Evolutionary conservation across 2,797 vertebrate genomes (phyloP).

Genomic region (Manis crassicaudata): DNA sequence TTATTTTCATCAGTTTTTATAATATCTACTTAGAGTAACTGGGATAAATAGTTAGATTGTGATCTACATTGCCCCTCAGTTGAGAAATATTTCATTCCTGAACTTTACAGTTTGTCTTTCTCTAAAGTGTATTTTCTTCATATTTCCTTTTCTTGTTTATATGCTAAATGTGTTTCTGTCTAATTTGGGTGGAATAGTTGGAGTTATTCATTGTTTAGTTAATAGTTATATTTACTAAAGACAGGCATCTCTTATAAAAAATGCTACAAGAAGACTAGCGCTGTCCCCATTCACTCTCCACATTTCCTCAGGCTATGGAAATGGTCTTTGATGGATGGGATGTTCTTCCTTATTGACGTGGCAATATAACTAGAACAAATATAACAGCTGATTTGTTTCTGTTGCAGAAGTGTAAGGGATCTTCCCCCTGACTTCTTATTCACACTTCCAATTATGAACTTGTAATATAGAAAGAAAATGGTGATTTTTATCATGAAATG

Average conservation of each 20-base stretch:
- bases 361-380: neutral
- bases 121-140: constrained; percentile 20
- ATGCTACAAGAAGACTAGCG: neutral
- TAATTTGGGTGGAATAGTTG: neutral
- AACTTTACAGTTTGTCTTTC: neutral
- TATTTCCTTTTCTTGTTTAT: neutral
- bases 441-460: constrained; percentile 51
- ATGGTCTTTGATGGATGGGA: neutral
- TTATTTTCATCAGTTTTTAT: constrained; percentile 18
- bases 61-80: neutral
- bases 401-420: constrained; percentile 7
- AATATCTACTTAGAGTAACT: neutral
- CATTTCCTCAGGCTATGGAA: neutral
- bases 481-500: constrained; percentile 52
- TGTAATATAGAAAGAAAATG: constrained; percentile 55
- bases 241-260: neutral
- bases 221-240: neutral
- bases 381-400: constrained; percentile 5
- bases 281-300: neutral
- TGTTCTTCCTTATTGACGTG: neutral
- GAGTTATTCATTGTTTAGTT: constrained; percentile 20
- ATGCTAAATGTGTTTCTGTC: neutral
- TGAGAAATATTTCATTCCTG: constrained; percentile 45
- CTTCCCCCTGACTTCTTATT: constrained; percentile 22
- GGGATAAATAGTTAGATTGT: neutral